Base-by-base conservation (phyloP, 2,797 vertebrate genomes). In the Gastrophryne carolinensis region DNA sequence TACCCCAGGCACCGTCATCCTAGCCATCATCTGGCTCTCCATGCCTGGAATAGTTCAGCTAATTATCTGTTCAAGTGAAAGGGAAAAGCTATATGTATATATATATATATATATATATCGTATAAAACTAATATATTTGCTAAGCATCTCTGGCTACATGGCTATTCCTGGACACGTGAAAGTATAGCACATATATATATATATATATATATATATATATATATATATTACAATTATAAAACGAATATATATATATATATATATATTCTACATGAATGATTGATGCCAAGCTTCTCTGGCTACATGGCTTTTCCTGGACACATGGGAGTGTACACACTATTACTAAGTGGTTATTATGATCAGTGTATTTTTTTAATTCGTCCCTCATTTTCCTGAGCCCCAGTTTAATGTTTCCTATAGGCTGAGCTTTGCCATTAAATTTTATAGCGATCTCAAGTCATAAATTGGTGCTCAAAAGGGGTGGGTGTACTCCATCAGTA, bases 361-460 rank as follows among this genome's bases (percentile, higher is more conserved):
- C 8, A 30, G n/a, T 10, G 35, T 17, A 19, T 68, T 75, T 73
- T 73, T 68, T 61, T n/a, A 47, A 69, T 75, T 52, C 53, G 57
- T 68, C 41, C 64, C 54, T 60, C 10, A 52, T 68, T 61, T 68
- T 75, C 32, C 41, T 37, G 49, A 58, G 47, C 66, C 63, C 26
- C 34, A 26, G 24, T 44, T 77, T 71, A 78, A 71, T 70, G 66
- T 72, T 78, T 77, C 60, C 75, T 78, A 65, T 78, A 78, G 5
- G 52, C 24, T 72, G 50, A 41, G 57, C 54, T 64, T 78, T 57
- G 58, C 37, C 50, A 78, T 64, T 71, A 78, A 65, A 72, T 27
- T 78, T 70, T 71, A 78, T 70, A 50, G 47, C 58, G 26, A 54
- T 53, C 58, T 39, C 75, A 68, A 68, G 73, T 24, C 35, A 70